These are phyloP conservation scores for Tangara arthus DNA, from an alignment of 2,797 vertebrate genomes.

Conservation along the genomic window DNA sequence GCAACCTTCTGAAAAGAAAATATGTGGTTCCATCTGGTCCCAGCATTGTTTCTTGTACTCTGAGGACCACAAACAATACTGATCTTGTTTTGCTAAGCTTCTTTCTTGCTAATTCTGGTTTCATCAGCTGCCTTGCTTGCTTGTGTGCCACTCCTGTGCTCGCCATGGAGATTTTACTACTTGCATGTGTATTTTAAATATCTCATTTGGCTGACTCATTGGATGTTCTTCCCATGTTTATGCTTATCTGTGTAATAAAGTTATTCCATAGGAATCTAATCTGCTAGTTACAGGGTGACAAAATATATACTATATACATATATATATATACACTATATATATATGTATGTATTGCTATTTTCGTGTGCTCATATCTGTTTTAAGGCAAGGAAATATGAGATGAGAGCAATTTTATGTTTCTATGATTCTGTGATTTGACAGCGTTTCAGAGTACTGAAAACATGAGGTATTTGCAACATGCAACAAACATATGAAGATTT, in stretches of 20 bases:
- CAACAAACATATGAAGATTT: background rate
- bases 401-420: background rate
- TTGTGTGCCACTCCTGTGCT: background rate
- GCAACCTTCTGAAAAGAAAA: background rate
- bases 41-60: accelerated
- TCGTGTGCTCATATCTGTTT: background rate
- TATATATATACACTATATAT: background rate
- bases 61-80: background rate
- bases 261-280: background rate
- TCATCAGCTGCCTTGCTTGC: background rate
- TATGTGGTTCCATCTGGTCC: background rate
- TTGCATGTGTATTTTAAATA: background rate
- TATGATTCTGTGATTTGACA: background rate
- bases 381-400: background rate
- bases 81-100: background rate
- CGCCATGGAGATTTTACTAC: background rate
- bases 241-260: background rate
- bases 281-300: background rate
- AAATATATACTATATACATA: background rate
- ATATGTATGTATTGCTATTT: background rate
- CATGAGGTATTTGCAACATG: background rate
- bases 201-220: background rate
- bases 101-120: background rate
- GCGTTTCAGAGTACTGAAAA: background rate
- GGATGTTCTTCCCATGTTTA: background rate